Evolutionary conservation across 2,113 vertebrate species (phyloP).

Genomic region (Burhinus bistriatus): DNA sequence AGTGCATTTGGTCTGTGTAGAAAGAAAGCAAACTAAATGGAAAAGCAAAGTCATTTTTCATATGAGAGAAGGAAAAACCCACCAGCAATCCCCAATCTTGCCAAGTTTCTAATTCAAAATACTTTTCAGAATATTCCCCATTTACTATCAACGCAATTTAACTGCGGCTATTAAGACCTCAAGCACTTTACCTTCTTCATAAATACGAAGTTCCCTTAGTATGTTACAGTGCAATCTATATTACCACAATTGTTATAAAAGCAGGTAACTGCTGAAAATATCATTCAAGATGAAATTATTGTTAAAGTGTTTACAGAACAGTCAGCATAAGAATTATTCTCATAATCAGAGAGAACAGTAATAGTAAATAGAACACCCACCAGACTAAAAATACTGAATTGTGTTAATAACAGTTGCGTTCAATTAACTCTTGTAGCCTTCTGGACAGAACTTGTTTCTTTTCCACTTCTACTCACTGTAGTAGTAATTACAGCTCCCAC

Average conservation of each 20-base stretch:
- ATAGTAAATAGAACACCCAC: neutral
- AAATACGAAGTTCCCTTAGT: neutral
- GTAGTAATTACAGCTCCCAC: neutral
- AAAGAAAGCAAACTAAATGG: neutral
- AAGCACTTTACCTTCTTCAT: neutral
- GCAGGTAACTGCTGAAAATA: neutral
- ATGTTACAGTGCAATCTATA: neutral
- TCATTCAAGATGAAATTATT: neutral
- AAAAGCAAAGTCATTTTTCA: neutral
- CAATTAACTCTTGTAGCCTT: neutral
- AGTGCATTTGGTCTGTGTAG: neutral
- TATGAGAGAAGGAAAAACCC: neutral
- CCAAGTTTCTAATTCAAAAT: neutral
- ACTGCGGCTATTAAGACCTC: neutral
- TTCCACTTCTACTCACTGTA: neutral
- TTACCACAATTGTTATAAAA: neutral
- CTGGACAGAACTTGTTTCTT: neutral
- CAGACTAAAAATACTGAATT: neutral
- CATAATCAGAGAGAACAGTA: neutral
- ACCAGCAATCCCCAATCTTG: neutral
- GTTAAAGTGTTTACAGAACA: neutral
- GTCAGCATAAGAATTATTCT: neutral
- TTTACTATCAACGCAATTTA: neutral
- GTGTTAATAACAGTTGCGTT: neutral
- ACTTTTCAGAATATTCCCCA: neutral